Evolutionary conservation across 2,113 vertebrate genomes (phyloP), one percentile per base, ranked within the genome.

Genomic region (Halichoerus grypus): DNA sequence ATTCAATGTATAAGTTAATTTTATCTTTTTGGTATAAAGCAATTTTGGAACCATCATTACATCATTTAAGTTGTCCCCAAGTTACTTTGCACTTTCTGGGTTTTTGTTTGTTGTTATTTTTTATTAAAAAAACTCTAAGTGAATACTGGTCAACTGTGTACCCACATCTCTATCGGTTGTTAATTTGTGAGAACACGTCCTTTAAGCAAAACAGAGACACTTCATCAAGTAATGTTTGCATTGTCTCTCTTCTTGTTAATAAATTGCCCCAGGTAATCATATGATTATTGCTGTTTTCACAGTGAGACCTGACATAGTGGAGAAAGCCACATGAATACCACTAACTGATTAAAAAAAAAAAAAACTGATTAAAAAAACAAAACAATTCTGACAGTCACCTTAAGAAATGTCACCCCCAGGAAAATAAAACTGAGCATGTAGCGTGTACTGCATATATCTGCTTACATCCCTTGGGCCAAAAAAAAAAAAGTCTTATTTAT

Each of bases 381-480:
- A 94, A 97, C 94, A 83, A 7, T 36, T 87, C 46, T 96, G 55
- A 22, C 49, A 96, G 28, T 67, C 95, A 79, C 36, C 83, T 65
- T 14, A 95, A 88, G 33, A n/a, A 98, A 95, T 36, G 7, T 79
- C 24, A 97, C 1, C 42, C 33, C 57, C 51, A 93, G 80, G 26
- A 98, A 98, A 92, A 69, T 59, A 96, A 97, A 96, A 76, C 10
- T 82, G 39, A 88, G 19, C 36, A 85, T 39, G 5, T 55, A 96
- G 39, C 4, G 8, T 1, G 8, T 4, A 74, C 31, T 15, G 7
- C 39, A 94, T 87, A 77, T 69, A 74, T 81, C 24, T 97, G 72
- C 11, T n/a, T 74, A 69, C 15, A 88, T 74, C 92, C 79, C 10
- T 33, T 24, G 21, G n/a, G 18, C 49, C 33, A n/a, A 97, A 63